These are phyloP conservation scores for Cremastinae sp. DNA, from an alignment of 2,888 invertebrate genomes.

Conservation along the genomic window DNA sequence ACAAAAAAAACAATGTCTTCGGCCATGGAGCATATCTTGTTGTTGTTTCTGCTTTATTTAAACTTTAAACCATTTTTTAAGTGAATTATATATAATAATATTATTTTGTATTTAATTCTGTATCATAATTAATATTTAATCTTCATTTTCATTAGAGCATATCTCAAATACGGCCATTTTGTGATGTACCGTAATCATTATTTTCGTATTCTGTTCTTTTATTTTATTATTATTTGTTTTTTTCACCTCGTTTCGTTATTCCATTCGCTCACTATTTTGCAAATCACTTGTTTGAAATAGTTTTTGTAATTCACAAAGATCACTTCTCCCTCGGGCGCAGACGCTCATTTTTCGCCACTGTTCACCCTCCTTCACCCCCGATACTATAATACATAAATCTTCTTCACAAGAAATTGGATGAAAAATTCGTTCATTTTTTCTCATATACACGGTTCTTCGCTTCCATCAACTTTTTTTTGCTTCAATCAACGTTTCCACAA, in stretches of 20 bases:
- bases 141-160: slow-evolving; percentile 75
- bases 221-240: slow-evolving; percentile 47
- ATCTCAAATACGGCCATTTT: slow-evolving; percentile 72
- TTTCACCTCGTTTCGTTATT: slow-evolving; percentile 27
- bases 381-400: slow-evolving; percentile 73
- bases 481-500: slow-evolving; percentile 54
- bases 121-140: slow-evolving; percentile 76
- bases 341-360: slow-evolving; percentile 10
- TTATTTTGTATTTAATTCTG: slow-evolving; percentile 73
- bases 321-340: slow-evolving; percentile 25
- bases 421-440: slow-evolving; percentile 58
- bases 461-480: slow-evolving; percentile 49
- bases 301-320: slow-evolving; percentile 38
- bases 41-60: slow-evolving; percentile 71
- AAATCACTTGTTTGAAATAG: slow-evolving; percentile 63
- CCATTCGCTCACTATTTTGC: slow-evolving; percentile 47
- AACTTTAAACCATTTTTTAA: slow-evolving; percentile 75
- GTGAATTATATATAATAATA: slow-evolving; percentile 76
- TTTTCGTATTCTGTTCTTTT: slow-evolving; percentile 35
- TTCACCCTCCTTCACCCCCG: slow-evolving; percentile 47
- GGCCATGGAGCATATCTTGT: slow-evolving; percentile 63
- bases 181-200: slow-evolving; percentile 58
- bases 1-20: slow-evolving; percentile 68
- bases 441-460: slow-evolving; percentile 1
- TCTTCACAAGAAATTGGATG: slow-evolving; percentile 56